Percentiles rank a stretch among this genome's conserved stretches.
phyloP scores from a whole-genome alignment of 2,113 vertebrate species.

The Tragelaphus strepsiceros region DNA sequence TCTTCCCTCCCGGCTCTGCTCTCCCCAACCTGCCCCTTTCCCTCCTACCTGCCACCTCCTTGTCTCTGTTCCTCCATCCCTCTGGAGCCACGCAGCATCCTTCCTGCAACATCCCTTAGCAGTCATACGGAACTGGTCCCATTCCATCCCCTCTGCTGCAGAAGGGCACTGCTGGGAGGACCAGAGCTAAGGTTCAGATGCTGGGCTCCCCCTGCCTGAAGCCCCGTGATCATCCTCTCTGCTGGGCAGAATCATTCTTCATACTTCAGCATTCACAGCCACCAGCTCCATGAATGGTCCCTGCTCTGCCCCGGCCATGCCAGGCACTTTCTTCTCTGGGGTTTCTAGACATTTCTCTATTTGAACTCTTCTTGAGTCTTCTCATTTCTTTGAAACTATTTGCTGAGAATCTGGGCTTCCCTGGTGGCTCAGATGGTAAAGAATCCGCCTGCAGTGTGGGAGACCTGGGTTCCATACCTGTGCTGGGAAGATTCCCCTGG shows the following conservation, averaged over 20 bases:
- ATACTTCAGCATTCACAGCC: not conserved
- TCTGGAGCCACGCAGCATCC: not conserved
- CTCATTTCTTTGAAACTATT: not conserved
- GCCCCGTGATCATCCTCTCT: not conserved
- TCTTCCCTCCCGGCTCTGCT: rapidly evolving
- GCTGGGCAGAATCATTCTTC: not conserved
- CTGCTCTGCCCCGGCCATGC: not conserved
- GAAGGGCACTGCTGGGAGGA: not conserved
- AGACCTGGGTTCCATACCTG: rapidly evolving
- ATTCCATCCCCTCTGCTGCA: not conserved
- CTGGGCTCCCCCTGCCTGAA: not conserved
- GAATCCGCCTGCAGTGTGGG: not conserved
- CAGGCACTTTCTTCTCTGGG: not conserved
- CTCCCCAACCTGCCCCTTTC: rapidly evolving
- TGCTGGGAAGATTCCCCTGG: not conserved
- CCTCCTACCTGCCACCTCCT: not conserved
- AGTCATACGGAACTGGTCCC: not conserved
- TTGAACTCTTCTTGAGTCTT: not conserved
- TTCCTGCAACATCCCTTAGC: not conserved
- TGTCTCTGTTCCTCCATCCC: not conserved
- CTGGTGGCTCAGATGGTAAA: not conserved
- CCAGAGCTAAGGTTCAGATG: not conserved
- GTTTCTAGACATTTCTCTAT: not conserved
- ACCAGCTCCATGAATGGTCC: not conserved
- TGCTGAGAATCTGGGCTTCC: not conserved